A percentile compares a stretch with the other conserved stretches of the same genome.
Conservation (phyloP, 2,888 invertebrate species). For the Cephus nigrinus region DNA sequence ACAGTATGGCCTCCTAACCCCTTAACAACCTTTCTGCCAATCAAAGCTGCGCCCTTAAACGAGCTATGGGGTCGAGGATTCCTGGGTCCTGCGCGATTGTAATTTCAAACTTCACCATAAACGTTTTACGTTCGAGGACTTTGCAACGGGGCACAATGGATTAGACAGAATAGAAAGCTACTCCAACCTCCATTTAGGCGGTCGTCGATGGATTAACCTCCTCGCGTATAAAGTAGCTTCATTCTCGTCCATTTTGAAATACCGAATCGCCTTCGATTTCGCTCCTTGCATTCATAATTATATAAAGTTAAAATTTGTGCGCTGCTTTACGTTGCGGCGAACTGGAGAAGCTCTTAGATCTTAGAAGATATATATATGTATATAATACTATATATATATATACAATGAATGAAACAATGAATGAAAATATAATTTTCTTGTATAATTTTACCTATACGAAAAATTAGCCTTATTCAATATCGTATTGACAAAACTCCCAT, state of each 20-base stretch:
- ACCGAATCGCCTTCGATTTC: too few species aligned
- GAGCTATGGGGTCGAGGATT: slow-evolving; percentile 16
- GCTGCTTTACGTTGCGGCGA: too few species aligned
- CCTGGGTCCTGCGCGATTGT: slow-evolving; percentile 19
- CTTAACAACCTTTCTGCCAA: slow-evolving; percentile 38
- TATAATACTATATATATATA: too few species aligned
- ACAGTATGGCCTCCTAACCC: slow-evolving; percentile 26
- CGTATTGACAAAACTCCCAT: too few species aligned
- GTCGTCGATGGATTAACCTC: slow-evolving; percentile 36
- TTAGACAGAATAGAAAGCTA: slow-evolving; percentile 26
- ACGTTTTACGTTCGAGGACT: slow-evolving; percentile 26
- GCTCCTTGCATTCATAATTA: too few species aligned
- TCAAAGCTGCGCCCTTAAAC: slow-evolving; percentile 38
- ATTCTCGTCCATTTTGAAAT: not conserved
- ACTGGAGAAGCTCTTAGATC: too few species aligned
- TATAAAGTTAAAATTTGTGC: too few species aligned
- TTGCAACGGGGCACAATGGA: slow-evolving; percentile 17
- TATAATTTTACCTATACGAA: too few species aligned
- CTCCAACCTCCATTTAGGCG: slow-evolving; percentile 30
- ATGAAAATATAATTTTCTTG: too few species aligned
- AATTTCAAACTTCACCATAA: slow-evolving; percentile 35
- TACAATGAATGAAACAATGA: too few species aligned
- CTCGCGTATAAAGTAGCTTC: not conserved
- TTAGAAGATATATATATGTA: too few species aligned
- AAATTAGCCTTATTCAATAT: too few species aligned